These are phyloP conservation scores for Aurelia aurita complex sp. Pacific DNA, from an alignment of 30 jellyfish, hydroid and myxozoan species.

Conservation along the genomic window DNA sequence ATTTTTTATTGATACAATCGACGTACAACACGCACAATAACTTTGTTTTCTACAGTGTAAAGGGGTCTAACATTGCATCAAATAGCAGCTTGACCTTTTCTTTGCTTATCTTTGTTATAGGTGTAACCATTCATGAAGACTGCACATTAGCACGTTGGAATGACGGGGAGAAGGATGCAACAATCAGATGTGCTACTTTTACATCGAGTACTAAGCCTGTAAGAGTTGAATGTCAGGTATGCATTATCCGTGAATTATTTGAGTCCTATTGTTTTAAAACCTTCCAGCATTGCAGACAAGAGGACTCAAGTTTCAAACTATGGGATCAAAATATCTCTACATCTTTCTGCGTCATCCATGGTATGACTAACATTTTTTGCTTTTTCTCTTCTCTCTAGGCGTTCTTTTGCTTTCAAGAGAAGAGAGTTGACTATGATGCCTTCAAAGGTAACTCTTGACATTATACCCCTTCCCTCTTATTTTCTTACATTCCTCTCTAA, in stretches of 20 bases:
- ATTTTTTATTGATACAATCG: too few relatives aligned
- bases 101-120: constrained; percentile 25
- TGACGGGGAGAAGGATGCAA: constrained; percentile 54
- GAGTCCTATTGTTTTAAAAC: not conserved
- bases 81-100: too few relatives aligned
- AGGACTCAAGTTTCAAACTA: too few relatives aligned
- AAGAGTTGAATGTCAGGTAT: constrained; percentile 80
- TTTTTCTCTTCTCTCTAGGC: constrained; percentile 51
- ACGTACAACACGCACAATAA: too few relatives aligned
- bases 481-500: too few relatives aligned
- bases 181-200: constrained; percentile 71
- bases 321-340: too few relatives aligned
- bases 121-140: constrained; percentile 71
- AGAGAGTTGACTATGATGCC: constrained; percentile 79
- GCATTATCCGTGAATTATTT: not conserved
- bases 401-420: constrained; percentile 81
- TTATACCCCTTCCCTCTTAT: too few relatives aligned
- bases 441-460: constrained; percentile 79
- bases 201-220: constrained; percentile 93
- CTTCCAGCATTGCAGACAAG: not conserved
- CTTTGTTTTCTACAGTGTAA: too few relatives aligned
- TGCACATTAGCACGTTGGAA: constrained; percentile 95
- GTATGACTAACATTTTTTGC: not conserved
- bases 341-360: too few relatives aligned
- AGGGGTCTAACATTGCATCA: too few relatives aligned